Percentiles rank a stretch among this genome's conserved stretches.
phyloP scores from a whole-genome alignment of 2,797 vertebrate genomes.

The Numenius phaeopus region DNA sequence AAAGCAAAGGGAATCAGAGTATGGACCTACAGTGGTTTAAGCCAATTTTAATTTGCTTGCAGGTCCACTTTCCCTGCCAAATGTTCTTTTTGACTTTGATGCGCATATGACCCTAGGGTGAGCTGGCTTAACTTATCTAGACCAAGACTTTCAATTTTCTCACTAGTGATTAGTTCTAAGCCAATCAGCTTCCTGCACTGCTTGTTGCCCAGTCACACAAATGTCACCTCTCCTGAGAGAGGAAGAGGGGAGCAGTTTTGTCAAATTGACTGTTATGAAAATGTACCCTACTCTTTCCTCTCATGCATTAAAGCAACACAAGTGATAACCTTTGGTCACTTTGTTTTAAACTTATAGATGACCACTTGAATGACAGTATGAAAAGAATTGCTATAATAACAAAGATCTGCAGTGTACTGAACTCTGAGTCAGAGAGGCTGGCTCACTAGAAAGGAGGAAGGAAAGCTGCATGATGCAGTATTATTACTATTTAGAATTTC shows the following conservation, averaged over 20 bases:
- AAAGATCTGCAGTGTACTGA: not conserved
- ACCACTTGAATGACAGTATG: not conserved
- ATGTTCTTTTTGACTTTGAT: not conserved
- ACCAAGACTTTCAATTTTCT: not conserved
- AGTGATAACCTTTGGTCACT: not conserved
- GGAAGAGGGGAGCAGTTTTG: not conserved
- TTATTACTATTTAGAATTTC: not conserved
- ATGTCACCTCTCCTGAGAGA: not conserved
- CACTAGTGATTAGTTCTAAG: not conserved
- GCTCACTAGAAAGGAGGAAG: not conserved
- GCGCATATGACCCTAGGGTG: not conserved
- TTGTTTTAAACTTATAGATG: not conserved
- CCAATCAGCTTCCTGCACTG: fast-evolving
- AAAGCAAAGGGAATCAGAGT: not conserved
- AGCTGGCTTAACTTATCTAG: not conserved
- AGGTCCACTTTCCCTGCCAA: not conserved
- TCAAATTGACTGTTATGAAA: not conserved
- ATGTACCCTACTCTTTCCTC: not conserved
- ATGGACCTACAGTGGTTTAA: not conserved
- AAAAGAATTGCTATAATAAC: not conserved
- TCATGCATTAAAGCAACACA: not conserved
- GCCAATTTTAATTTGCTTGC: not conserved
- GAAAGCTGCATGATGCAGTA: not conserved
- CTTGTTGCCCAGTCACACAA: not conserved
- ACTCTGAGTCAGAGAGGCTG: not conserved